phyloP scores from a whole-genome alignment of 2,888 invertebrate species.

The Nomada fucata region DNA sequence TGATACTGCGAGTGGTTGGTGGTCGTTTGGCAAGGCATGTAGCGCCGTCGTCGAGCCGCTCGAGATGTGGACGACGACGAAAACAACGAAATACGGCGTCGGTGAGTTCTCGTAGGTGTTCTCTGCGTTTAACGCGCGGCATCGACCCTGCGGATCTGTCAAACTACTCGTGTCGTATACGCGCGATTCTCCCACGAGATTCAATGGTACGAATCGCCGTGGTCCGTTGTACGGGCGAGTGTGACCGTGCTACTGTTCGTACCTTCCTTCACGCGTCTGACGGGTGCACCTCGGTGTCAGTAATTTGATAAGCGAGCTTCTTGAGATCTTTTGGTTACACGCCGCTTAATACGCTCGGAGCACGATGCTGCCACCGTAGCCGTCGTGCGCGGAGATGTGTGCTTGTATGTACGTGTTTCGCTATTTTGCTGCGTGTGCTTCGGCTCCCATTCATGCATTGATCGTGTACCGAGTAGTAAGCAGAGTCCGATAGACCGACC shows the following conservation, averaged over 20 bases:
- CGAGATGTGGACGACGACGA: conserved; percentile 90
- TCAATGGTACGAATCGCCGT: not conserved
- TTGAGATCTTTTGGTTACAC: conserved; percentile 20
- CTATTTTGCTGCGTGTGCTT: conserved; percentile 52
- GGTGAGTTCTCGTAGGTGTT: conserved; percentile 86
- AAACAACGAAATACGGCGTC: conserved; percentile 90
- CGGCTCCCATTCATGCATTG: conserved; percentile 82
- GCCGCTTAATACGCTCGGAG: conserved; percentile 35
- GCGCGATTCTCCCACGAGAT: conserved; percentile 7
- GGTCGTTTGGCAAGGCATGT: conserved; percentile 72
- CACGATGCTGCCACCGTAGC: conserved; percentile 12
- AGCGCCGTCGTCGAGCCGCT: conserved; percentile 62
- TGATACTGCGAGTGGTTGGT: conserved; percentile 70
- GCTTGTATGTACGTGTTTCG: conserved; percentile 27
- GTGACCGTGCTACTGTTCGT: not conserved
- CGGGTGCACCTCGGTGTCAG: conserved; percentile 24
- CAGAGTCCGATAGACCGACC: conserved; percentile 67
- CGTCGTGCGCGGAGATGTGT: conserved; percentile 11
- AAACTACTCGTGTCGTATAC: conserved; percentile 47
- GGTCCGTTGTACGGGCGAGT: not conserved
- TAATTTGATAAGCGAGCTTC: conserved; percentile 29
- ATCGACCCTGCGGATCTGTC: conserved; percentile 68
- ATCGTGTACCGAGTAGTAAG: conserved; percentile 76
- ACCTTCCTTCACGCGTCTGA: not conserved
- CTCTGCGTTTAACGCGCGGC: conserved; percentile 51